Evolutionary conservation across 2,888 invertebrate species (phyloP), one percentile per base, ranked within the genome.

Genomic region (Caenorhabditis japonica): DNA sequence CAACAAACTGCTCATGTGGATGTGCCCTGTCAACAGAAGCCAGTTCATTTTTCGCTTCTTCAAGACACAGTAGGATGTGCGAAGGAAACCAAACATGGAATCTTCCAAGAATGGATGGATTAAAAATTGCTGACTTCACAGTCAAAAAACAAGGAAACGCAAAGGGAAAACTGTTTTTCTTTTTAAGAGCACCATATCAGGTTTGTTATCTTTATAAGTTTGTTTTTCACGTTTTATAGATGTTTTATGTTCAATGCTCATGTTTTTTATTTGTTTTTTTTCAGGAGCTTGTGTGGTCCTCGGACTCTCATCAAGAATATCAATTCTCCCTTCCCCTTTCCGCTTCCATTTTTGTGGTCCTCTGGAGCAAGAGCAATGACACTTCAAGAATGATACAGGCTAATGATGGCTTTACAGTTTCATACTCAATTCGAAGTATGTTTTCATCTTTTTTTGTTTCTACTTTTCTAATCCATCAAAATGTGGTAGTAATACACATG

Each of bases 1-100:
- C 77, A 17, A 71, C 77, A 10, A 79, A 80, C 36, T 83, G 83
- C 43, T 76, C 76, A 8, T 83, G 83, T 41, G 83, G 83, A 17
- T 83, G 83, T 71, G 43, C 58, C 19, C 59, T 83, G 34, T 47
- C 72, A 13, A 64, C 43, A 7, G 60, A 58, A 38, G 58, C 76
- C 1, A 81, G 82, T 12, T 74, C 82, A 15, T 80, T 83, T 55
- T 82, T 82, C 39, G 83, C 80, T 7, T 66, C 76, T 1, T 61
- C 76, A 21, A 69, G 73, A 7, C 49, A 75, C 23, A 71, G 61
- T 23, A 51, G 56, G 21, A 44, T 66, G 36, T 75, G 75, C 33
- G 60, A 66, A 46, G 75, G 76, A 8, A 79, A 79, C 36, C 79
- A 79, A 21, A 79, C 79, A 1, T 79, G 79, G 79, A 62, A 49